Percentiles rank a stretch among this genome's conserved stretches.
These are phyloP conservation scores for Enteromius argenteus DNA, from an alignment of 2,797 vertebrate genomes.

Conservation along the genomic window DNA sequence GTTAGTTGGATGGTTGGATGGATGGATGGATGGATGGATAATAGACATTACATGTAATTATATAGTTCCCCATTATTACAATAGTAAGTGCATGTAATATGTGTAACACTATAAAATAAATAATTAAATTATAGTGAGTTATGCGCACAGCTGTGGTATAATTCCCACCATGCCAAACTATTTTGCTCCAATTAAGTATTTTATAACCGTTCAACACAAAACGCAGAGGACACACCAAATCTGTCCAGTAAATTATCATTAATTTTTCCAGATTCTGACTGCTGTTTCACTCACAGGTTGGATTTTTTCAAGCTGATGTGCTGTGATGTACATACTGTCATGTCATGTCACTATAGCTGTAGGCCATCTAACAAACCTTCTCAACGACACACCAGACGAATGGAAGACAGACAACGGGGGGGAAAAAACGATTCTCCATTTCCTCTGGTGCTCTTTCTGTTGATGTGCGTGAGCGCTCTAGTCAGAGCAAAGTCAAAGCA, in stretches of 20 bases:
- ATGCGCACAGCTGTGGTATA: neutral
- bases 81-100: no score
- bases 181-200: neutral
- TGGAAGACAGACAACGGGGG: neutral
- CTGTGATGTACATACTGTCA: constrained; percentile 4
- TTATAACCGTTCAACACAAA: neutral
- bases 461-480: constrained; percentile 46
- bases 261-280: neutral
- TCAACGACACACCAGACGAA: neutral
- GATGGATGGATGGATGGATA: neutral
- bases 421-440: constrained; percentile 20
- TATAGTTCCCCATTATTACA: neutral
- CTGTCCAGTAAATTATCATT: neutral
- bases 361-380: constrained; percentile 22
- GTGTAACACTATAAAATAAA: neutral
- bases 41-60: neutral
- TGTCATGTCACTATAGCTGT: constrained; percentile 17
- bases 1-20: no score
- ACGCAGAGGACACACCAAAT: neutral
- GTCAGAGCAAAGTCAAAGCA: constrained; percentile 54
- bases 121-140: neutral
- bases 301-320: neutral
- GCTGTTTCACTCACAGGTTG: neutral
- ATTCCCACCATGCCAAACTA: neutral
- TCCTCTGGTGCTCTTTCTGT: constrained; percentile 47